Percentiles rank a stretch among this genome's conserved stretches.
These are phyloP conservation scores for Rutilus rutilus DNA, from an alignment of 2,113 vertebrate genomes.

Conservation along the genomic window DNA sequence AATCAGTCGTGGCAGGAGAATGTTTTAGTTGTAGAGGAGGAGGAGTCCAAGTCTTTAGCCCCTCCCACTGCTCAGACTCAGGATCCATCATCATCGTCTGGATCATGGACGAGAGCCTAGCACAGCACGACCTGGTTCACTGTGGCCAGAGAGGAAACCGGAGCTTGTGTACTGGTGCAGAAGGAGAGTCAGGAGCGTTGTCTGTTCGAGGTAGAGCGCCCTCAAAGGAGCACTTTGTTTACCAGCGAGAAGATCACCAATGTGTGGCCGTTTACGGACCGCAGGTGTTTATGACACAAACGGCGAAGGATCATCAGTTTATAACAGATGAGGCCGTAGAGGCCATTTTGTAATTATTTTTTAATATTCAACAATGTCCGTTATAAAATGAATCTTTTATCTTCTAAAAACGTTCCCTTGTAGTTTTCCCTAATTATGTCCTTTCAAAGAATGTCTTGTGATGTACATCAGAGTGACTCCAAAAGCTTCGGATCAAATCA, in stretches of 20 bases:
- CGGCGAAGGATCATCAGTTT: neutral
- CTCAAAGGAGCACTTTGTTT: slow-evolving; percentile 17
- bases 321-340: neutral
- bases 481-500: slow-evolving; percentile 46
- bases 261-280: neutral
- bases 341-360: neutral
- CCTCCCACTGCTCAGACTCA: neutral
- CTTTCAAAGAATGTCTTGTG: neutral
- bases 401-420: neutral
- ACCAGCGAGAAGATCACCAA: neutral
- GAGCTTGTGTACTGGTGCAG: slow-evolving; percentile 4
- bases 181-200: neutral
- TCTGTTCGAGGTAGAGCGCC: neutral
- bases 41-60: neutral
- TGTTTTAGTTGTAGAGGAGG: neutral
- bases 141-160: slow-evolving; percentile 6
- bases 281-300: neutral
- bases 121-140: neutral
- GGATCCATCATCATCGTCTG: neutral
- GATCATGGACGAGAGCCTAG: neutral
- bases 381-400: neutral
- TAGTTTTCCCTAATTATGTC: neutral
- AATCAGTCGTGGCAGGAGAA: neutral
- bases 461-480: slow-evolving; percentile 46
- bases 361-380: neutral